Conservation (phyloP, 2,888 invertebrate species). For the Tiliacea citrago region DNA sequence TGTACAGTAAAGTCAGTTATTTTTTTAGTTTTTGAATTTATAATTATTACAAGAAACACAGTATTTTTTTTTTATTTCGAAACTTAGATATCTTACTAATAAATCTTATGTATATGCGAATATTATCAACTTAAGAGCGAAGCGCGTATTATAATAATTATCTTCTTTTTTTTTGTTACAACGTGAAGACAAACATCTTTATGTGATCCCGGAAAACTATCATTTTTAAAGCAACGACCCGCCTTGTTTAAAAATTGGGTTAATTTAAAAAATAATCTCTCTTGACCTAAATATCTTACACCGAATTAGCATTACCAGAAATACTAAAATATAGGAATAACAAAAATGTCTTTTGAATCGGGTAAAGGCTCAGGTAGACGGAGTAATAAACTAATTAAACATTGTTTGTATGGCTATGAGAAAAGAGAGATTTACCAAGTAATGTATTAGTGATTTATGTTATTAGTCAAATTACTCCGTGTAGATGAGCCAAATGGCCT, state of each 20-base stretch:
- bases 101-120: too few species aligned
- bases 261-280: neutral
- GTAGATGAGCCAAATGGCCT: neutral
- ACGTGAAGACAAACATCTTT: neutral
- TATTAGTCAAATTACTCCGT: neutral
- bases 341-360: constrained; percentile 21
- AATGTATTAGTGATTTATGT: too few species aligned
- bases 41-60: neutral
- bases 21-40: neutral
- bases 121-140: too few species aligned
- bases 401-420: neutral
- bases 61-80: too few species aligned
- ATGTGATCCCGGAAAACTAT: neutral
- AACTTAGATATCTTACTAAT: too few species aligned
- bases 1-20: constrained; percentile 18
- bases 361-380: neutral
- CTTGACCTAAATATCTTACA: neutral
- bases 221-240: neutral
- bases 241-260: neutral
- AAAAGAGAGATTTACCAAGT: neutral
- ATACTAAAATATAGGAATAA: neutral
- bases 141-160: neutral
- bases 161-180: fast-evolving
- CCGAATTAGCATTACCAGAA: neutral
- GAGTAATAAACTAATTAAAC: neutral